Evolutionary conservation across 1,140 invertebrate genomes (phyloP), one percentile per base, ranked within the genome.

Genomic region (Oedothorax gibbosus): DNA sequence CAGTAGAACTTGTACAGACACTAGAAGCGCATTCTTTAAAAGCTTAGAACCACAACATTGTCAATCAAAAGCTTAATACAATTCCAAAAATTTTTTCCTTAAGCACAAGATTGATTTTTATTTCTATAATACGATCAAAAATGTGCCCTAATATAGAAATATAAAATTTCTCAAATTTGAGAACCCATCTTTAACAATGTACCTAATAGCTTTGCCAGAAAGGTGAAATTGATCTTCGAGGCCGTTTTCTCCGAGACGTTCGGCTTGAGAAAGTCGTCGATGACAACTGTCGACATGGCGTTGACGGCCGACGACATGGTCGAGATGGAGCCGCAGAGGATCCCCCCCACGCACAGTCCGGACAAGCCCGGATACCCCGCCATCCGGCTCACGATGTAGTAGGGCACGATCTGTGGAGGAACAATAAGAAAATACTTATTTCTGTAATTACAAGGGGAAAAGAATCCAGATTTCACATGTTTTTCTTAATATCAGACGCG

Each of bases 231-330:
- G 11, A 62, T 7, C 3, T 12, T 60, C 21, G 54, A 20, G 12
- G 18, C 54, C 6, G n/a, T 76, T 35, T 15, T 15, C 4, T 60
- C 1, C 5, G n/a, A 14, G 10, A 76, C 9, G 15, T 35, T 12
- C 10, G 57, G 8, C 2, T 56, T 73, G 14, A 80, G 12, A 20
- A 80, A 68, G 49, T 80, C 77, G 8, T 80, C 77, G 7, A 80
- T 15, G 10, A 69, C n/a, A 14, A 80, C 14, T 0, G 77, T 68
- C 15, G 77, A 68, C 65, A 80, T 15, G 20, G 77, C 68, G 49
- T 80, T 80, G n/a, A 80, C n/a, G 7, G 77, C 77, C 1, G 77
- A 80, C 0, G 77, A 80, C 12, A 80, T 11, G 0, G 77, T 35
- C 54, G 50, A 68, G 11, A 80, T 12, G 12, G 65, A 80, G 0